Evolutionary conservation across 2,113 vertebrate species (phyloP), one percentile per base, ranked within the genome.

Genomic region (Dicentrarchus labrax): DNA sequence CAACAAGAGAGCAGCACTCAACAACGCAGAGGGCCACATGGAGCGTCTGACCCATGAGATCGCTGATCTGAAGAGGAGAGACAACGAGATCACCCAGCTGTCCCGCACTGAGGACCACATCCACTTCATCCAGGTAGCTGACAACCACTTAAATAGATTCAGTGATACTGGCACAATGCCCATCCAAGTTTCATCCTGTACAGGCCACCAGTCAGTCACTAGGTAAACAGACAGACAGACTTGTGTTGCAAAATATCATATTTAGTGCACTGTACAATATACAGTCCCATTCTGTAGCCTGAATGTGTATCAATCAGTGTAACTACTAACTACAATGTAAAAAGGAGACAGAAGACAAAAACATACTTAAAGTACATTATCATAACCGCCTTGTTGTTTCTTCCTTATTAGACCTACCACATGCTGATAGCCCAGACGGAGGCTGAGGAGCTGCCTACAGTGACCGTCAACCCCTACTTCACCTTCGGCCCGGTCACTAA

Each of bases 21-120:
- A 71, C 90, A 96, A 91, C 0, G 95, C 96, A 0, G 96, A 96
- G 74, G 88, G 93, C 54, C 95, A 96, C 90, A 70, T 96, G 95
- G 96, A 96, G 69, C 93, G 96, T n/a, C 90, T 96, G 72, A 92
- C 0, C 73, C 94, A 96, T 2, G 96, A 96, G 91, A 95, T 96
- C 17, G 12, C 91, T 2, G 96, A 96, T 77, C 92, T 96, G 75
- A 96, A 92, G 92, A 94, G 91, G 85, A 93, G 96, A 86, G 96
- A 96, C 92, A 84, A 38, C 0, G 95, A 96, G 90, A 95, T 96
- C 80, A 96, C 94, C 0, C 94, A 94, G 87, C 93, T 96, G 78
- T 95, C 95, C 43, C 94, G 95, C 83, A 96, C 96, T 0, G 95
- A 96, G 72, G 96, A 96, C 89, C 96, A 96, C 92, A 96, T 96